phyloP scores from a whole-genome alignment of 2,888 invertebrate genomes.

The Apantesis nais region DNA sequence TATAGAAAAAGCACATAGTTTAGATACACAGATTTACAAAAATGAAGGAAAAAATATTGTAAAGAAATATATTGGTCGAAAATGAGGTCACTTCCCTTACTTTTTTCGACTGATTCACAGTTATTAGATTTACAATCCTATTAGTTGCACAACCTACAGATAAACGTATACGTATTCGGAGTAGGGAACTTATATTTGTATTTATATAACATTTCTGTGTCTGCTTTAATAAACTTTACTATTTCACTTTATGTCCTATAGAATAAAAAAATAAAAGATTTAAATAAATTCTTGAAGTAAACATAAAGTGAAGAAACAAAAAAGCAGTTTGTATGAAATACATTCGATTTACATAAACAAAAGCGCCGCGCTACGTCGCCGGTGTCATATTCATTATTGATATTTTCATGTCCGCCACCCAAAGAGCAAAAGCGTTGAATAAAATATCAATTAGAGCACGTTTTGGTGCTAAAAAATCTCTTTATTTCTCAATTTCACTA shows the following conservation, averaged over 20 bases:
- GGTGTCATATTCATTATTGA: slow-evolving; percentile 74
- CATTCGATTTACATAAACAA: slow-evolving; percentile 65
- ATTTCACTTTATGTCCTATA: background rate
- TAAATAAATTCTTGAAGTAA: slow-evolving; percentile 28
- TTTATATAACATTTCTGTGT: background rate
- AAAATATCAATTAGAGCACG: slow-evolving; percentile 83
- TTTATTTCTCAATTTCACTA: slow-evolving; percentile 82
- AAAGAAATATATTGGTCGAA: background rate
- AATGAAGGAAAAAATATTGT: background rate
- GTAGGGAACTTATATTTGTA: background rate
- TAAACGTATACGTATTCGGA: background rate
- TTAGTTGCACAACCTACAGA: background rate
- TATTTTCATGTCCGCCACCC: slow-evolving; percentile 79
- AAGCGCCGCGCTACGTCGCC: slow-evolving; percentile 58
- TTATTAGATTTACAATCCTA: background rate
- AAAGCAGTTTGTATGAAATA: slow-evolving; percentile 46
- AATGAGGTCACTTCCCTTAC: background rate
- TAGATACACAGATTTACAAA: background rate
- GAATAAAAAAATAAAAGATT: slow-evolving; percentile 15
- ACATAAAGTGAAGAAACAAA: slow-evolving; percentile 35
- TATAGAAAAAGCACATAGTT: no score
- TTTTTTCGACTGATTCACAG: background rate
- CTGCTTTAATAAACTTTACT: background rate
- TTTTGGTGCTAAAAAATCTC: slow-evolving; percentile 70
- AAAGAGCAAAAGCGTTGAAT: slow-evolving; percentile 77